Evolutionary conservation across 1,140 invertebrate species (phyloP).

Genomic region (Nephila pilipes): DNA sequence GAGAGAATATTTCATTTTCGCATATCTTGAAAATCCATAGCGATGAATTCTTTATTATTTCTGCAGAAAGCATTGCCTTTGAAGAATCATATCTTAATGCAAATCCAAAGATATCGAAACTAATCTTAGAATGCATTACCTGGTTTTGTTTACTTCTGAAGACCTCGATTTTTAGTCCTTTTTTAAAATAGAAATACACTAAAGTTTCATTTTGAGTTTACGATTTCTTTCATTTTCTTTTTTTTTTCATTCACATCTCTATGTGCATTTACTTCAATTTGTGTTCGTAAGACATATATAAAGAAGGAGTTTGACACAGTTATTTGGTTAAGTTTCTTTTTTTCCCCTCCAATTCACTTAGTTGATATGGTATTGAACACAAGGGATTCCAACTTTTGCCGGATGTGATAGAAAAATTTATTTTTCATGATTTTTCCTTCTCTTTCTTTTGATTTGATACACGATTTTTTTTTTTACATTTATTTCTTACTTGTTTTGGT

Average conservation of each 20-base stretch:
- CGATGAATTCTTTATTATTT: background rate
- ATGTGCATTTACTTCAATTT: constrained; percentile 61
- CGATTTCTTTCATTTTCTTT: background rate
- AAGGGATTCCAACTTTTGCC: background rate
- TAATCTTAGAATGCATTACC: constrained; percentile 28
- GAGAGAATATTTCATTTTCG: background rate
- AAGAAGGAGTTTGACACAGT: background rate
- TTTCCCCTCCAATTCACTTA: background rate
- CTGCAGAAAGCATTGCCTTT: background rate
- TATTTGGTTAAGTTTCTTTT: constrained; percentile 13
- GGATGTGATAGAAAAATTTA: constrained; percentile 37
- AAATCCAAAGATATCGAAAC: background rate
- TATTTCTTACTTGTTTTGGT: too few relatives aligned
- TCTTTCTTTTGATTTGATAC: background rate
- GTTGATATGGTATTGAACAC: background rate
- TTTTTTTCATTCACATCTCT: background rate
- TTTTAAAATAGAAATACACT: background rate
- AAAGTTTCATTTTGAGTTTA: constrained; percentile 14
- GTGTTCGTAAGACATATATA: background rate
- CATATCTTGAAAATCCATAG: background rate
- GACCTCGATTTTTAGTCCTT: too few relatives aligned
- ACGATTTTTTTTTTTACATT: background rate
- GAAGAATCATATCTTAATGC: background rate
- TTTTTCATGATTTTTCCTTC: constrained; percentile 40
- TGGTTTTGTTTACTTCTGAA: constrained; percentile 35